These are phyloP conservation scores for Alaudala cheleensis DNA, from an alignment of 2,113 vertebrate genomes.

Conservation along the genomic window DNA sequence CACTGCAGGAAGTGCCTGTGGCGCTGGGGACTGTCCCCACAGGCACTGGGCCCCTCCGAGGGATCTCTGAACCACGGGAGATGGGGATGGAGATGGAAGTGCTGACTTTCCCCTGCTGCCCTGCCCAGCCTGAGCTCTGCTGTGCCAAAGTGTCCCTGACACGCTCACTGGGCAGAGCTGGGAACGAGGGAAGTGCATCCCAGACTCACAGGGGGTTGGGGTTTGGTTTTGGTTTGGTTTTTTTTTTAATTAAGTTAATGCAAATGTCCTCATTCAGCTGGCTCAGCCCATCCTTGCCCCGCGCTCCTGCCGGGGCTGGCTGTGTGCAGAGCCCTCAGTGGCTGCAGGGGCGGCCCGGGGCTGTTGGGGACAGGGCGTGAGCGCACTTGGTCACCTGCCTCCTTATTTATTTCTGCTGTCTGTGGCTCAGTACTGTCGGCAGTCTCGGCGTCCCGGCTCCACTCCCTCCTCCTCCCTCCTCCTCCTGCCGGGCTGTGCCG, in stretches of 20 bases:
- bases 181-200: neutral
- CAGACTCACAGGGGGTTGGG: neutral
- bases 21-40: neutral
- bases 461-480: neutral
- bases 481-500: neutral
- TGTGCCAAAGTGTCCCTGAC: constrained; percentile 42
- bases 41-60: neutral
- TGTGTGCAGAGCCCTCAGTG: neutral
- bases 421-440: neutral
- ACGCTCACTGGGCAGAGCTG: neutral
- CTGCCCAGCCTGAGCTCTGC: neutral
- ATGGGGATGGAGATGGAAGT: neutral
- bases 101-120: neutral
- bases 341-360: neutral
- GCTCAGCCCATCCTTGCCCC: neutral
- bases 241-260: constrained; percentile 42
- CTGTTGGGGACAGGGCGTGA: neutral
- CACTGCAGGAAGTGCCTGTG: neutral
- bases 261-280: neutral
- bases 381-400: neutral
- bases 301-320: neutral
- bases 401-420: constrained; percentile 39
- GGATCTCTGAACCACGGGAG: neutral
- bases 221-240: neutral
- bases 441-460: neutral